Evolutionary conservation across 2,888 invertebrate genomes (phyloP).

Genomic region (Morpho achilles): DNA sequence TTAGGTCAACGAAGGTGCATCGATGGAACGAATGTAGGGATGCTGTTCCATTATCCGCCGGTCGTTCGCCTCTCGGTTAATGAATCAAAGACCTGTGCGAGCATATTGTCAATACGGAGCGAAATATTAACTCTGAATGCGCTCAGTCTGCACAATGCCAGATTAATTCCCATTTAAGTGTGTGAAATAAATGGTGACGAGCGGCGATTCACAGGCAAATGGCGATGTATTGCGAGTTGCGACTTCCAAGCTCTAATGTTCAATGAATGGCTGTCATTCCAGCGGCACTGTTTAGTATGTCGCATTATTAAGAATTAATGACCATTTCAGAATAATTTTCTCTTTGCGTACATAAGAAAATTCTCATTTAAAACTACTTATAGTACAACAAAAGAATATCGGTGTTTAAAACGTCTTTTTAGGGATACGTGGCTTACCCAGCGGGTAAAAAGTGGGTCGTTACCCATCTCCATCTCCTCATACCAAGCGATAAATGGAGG

Average conservation of each 20-base stretch:
- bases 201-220: constrained; percentile 29
- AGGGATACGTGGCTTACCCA: no score
- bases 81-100: constrained; percentile 67
- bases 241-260: constrained; percentile 31
- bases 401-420: not conserved
- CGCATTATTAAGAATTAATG: constrained; percentile 24
- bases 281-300: constrained; percentile 21
- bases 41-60: constrained; percentile 65
- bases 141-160: constrained; percentile 54
- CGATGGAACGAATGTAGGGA: constrained; percentile 63
- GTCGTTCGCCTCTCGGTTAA: constrained; percentile 70
- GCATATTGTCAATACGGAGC: constrained; percentile 69
- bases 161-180: constrained; percentile 70
- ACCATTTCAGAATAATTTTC: constrained; percentile 15
- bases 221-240: constrained; percentile 25
- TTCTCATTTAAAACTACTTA: constrained; percentile 2
- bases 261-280: constrained; percentile 38
- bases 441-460: no score
- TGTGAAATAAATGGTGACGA: constrained; percentile 59
- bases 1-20: constrained; percentile 64
- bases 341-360: constrained; percentile 9
- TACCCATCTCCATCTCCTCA: no score
- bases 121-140: constrained; percentile 62
- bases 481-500: no score
- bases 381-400: not conserved